phyloP scores from a whole-genome alignment of 2,113 vertebrate genomes.

The Clarias gariepinus region DNA sequence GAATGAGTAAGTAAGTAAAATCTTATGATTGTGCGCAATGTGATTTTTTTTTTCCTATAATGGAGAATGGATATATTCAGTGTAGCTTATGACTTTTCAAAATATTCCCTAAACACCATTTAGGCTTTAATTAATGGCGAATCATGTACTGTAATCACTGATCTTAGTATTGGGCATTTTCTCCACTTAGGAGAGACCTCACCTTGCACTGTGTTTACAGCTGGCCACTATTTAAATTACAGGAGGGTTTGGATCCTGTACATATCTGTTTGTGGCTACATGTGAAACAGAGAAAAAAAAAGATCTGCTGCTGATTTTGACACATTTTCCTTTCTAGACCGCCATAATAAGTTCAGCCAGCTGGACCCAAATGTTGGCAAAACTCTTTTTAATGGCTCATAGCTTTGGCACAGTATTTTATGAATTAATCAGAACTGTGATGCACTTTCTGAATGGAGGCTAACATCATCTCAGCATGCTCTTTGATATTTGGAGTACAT shows the following conservation, averaged over 20 bases:
- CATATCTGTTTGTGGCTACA: neutral
- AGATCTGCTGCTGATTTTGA: constrained; percentile 40
- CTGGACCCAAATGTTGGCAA: constrained; percentile 46
- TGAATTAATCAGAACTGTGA: constrained; percentile 39
- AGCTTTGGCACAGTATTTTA: constrained; percentile 36
- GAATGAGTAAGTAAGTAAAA: neutral
- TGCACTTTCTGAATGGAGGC: constrained; percentile 47
- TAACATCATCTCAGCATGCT: constrained; percentile 49
- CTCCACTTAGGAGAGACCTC: neutral
- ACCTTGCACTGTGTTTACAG: neutral
- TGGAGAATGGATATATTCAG: neutral
- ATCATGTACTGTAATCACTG: neutral
- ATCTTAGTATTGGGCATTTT: neutral
- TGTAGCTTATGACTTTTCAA: neutral
- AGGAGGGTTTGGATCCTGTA: neutral
- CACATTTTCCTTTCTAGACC: constrained; percentile 45
- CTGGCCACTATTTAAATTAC: neutral
- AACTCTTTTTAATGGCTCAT: constrained; percentile 44
- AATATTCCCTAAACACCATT: neutral
- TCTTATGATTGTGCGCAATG: neutral
- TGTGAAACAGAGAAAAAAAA: neutral
- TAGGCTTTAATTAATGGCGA: neutral
- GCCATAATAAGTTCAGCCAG: constrained; percentile 40
- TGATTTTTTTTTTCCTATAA: neutral
- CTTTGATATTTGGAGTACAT: constrained; percentile 35